Evolutionary conservation across 1,140 invertebrate genomes (phyloP).

Genomic region (Camponotus pennsylvanicus): DNA sequence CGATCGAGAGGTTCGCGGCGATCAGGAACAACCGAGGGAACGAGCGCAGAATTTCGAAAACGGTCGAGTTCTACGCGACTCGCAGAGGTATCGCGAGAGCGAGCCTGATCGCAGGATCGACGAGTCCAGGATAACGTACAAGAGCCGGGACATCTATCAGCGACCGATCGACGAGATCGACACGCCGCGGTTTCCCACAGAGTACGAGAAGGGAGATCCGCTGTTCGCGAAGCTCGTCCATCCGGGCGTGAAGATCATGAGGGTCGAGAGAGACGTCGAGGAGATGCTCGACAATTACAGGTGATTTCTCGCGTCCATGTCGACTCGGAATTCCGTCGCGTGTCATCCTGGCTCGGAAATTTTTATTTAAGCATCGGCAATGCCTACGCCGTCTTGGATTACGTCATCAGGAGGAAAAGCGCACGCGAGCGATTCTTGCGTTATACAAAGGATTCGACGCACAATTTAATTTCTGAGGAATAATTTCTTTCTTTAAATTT

Average conservation of each 20-base stretch:
- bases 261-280: constrained; percentile 82
- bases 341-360: constrained; percentile 13
- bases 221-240: constrained; percentile 82
- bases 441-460: neutral
- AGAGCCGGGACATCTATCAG: constrained; percentile 80
- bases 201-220: constrained; percentile 65
- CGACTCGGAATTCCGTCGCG: neutral
- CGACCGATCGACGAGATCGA: constrained; percentile 83
- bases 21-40: constrained; percentile 78
- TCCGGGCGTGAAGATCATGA: constrained; percentile 84
- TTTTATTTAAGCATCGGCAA: constrained; percentile 19
- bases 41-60: constrained; percentile 79
- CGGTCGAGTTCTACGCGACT: constrained; percentile 65
- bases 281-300: constrained; percentile 81
- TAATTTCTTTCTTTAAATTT: neutral
- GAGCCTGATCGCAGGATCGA: constrained; percentile 59
- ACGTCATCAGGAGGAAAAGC: neutral
- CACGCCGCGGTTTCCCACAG: constrained; percentile 82
- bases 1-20: constrained; percentile 58
- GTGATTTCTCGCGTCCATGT: constrained; percentile 69
- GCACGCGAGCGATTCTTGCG: neutral
- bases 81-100: constrained; percentile 70
- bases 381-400: constrained; percentile 7
- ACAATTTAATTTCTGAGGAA: neutral
- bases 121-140: constrained; percentile 67